Evolutionary conservation across 2,888 invertebrate species (phyloP).

Genomic region (Agriopis aurantiaria): DNA sequence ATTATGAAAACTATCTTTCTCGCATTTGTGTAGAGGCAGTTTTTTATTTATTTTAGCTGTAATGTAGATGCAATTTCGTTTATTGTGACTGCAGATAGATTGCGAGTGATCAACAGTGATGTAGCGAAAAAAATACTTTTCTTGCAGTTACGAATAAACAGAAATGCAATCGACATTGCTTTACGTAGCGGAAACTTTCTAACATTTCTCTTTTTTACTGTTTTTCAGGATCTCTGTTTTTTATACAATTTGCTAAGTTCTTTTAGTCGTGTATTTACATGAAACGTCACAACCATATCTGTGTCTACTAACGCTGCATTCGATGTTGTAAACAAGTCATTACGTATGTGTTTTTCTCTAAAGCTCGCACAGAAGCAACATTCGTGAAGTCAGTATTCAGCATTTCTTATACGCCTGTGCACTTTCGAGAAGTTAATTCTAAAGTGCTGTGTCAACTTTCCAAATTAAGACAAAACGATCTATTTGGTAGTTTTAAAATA

Average conservation of each 20-base stretch:
- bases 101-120: not conserved
- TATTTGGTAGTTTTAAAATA: not conserved
- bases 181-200: not conserved
- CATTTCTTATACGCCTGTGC: too few relatives aligned
- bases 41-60: too few relatives aligned
- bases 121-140: not conserved
- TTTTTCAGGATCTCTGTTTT: conserved; percentile 7
- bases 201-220: conserved; percentile 1
- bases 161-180: not conserved
- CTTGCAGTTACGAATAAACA: not conserved
- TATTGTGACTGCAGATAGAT: not conserved
- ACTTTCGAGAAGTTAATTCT: too few relatives aligned
- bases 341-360: conserved; percentile 41
- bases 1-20: too few relatives aligned
- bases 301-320: conserved; percentile 36
- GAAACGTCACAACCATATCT: conserved; percentile 34
- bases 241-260: not conserved
- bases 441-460: too few relatives aligned
- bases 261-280: not conserved
- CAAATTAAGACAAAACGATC: too few relatives aligned
- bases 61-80: conserved; percentile 3
- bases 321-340: conserved; percentile 29
- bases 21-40: too few relatives aligned
- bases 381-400: not conserved
- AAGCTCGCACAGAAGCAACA: conserved; percentile 12